Conservation (phyloP, 1,140 invertebrate genomes). For the Augochlora pura region DNA sequence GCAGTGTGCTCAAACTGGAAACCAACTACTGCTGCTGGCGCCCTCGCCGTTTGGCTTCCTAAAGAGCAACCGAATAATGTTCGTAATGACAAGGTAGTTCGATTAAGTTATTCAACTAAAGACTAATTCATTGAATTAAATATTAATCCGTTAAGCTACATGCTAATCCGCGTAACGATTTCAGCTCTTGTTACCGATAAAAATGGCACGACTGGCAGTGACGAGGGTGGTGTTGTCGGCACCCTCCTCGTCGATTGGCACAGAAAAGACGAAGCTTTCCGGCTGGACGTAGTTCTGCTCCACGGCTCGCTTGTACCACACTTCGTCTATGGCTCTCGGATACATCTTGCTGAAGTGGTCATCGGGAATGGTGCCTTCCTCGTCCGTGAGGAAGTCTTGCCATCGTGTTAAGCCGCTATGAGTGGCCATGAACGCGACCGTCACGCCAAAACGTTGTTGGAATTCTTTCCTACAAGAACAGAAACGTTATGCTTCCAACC, state of each 20-base stretch:
- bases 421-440: slow-evolving; percentile 92
- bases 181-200: slow-evolving; percentile 76
- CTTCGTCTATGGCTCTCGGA: slow-evolving; percentile 90
- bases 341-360: slow-evolving; percentile 76
- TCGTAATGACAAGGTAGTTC: too few species aligned
- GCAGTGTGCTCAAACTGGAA: slow-evolving; percentile 92
- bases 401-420: slow-evolving; percentile 93
- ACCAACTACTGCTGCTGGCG: slow-evolving; percentile 95
- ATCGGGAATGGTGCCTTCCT: slow-evolving; percentile 59
- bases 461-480: slow-evolving; percentile 85
- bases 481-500: slow-evolving; percentile 21
- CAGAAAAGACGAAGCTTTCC: slow-evolving; percentile 93
- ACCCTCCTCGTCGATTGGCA: slow-evolving; percentile 88
- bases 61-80: too few species aligned
- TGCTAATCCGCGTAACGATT: too few species aligned
- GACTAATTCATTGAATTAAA: too few species aligned
- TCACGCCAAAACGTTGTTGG: slow-evolving; percentile 91
- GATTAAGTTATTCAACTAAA: too few species aligned
- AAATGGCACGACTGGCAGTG: slow-evolving; percentile 93
- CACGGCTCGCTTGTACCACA: slow-evolving; percentile 96
- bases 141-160: too few species aligned
- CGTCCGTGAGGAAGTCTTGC: slow-evolving; percentile 86
- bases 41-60: slow-evolving; percentile 81
- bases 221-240: slow-evolving; percentile 86
- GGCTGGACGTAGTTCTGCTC: slow-evolving; percentile 91